Evolutionary conservation across 2,797 vertebrate species (phyloP), one percentile per base, ranked within the genome.

Genomic region (Gymnoscopelus braueri): DNA sequence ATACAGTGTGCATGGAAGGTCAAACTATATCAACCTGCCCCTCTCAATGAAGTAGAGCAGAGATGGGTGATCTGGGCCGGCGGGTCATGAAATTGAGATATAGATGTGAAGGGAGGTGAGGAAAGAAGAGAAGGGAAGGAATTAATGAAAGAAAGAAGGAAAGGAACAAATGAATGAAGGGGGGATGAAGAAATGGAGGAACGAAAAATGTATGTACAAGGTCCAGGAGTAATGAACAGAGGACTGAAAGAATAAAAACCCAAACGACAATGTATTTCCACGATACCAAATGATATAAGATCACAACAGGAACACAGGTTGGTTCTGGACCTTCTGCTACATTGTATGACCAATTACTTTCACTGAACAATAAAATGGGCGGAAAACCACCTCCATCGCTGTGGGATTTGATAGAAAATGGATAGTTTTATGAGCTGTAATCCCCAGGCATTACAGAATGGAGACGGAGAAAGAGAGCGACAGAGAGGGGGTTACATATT

Each of bases 391-490:
- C 5, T 62, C 53, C 24, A 15, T 68, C 53, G 44, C 19, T 10
- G 32, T 52, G 26, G 62, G 55, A 56, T 65, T 60, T 65, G 54
- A 69, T 67, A 71, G 62, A 48, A 29, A 48, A 70, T 74, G 35
- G 58, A 7, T 29, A 7, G 3, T 23, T 60, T 75, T 56, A 70
- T 63, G 52, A 67, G 52, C 19, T 62, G 5, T 32, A 10, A 29
- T 67, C 63, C 47, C 39, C 65, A 55, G 32, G 62, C 58, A 56
- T 61, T 14, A 32, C 58, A 2, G 52, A 3, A 15, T 39, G 32
- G 4, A 47, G 48, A 29, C 23, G 9, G n/a, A 26, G 50, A 53
- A 14, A 52, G 7, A 48, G 49, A 32, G 49, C 0, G 51, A 51
- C 19, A 15, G 26, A 23, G 11, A 23, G 4, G 12, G 60, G 67